Percentiles rank a stretch among this genome's conserved stretches.
Conservation (phyloP, 1,140 invertebrate genomes). For the Goniozus legneri region DNA sequence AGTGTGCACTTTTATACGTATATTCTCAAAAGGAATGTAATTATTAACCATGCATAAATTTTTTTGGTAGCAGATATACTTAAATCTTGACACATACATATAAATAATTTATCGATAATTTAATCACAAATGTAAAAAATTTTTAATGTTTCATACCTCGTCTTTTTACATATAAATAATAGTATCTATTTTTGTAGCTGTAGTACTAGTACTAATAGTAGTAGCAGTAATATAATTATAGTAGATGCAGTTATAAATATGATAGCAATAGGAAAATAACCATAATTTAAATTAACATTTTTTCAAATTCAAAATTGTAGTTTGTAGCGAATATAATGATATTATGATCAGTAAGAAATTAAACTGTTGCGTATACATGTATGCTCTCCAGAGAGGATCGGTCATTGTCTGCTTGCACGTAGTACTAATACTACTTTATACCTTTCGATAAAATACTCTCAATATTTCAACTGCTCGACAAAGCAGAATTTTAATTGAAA, state of each 20-base stretch:
- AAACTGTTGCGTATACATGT: conserved; percentile 24
- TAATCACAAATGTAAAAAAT: too few relatives aligned
- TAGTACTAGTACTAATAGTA: conserved; percentile 26
- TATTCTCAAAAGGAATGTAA: too few relatives aligned
- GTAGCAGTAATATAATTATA: conserved; percentile 25
- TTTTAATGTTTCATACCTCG: conserved; percentile 14
- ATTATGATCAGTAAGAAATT: conserved; percentile 16
- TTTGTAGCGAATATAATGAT: not conserved
- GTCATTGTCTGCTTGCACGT: not conserved
- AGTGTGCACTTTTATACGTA: too few relatives aligned
- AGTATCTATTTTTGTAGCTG: conserved; percentile 25
- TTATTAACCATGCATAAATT: too few relatives aligned
- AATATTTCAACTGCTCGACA: too few relatives aligned
- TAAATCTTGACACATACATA: too few relatives aligned
- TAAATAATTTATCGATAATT: too few relatives aligned
- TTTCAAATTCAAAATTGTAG: too few relatives aligned
- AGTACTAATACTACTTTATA: conserved; percentile 11
- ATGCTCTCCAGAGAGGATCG: conserved; percentile 11
- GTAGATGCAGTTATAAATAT: conserved; percentile 9
- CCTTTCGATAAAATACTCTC: not conserved
- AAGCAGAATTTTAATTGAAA: too few relatives aligned
- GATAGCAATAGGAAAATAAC: conserved; percentile 21
- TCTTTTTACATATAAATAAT: conserved; percentile 19
- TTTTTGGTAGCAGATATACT: too few relatives aligned
- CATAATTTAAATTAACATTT: conserved; percentile 12